Percentiles rank a stretch among this genome's conserved stretches.
Evolutionary conservation across 2,113 vertebrate species (phyloP).

Genomic region (Scomber colias): DNA sequence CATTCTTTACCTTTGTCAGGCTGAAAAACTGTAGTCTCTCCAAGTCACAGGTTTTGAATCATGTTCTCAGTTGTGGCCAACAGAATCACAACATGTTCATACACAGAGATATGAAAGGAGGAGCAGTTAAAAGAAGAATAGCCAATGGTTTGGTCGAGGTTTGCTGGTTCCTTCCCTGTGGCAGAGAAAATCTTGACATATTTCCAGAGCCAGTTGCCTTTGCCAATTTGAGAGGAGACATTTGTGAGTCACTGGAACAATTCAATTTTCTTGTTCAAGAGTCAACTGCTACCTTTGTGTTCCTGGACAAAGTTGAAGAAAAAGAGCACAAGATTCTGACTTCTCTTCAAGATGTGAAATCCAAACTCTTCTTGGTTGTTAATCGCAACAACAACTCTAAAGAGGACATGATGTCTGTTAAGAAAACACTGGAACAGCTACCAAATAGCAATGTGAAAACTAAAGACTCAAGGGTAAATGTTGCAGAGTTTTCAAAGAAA

Average conservation of each 20-base stretch:
- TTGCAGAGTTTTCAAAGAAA: too few relatives aligned
- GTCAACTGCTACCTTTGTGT: too few relatives aligned
- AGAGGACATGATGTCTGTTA: conserved; percentile 21
- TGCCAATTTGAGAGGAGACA: too few relatives aligned
- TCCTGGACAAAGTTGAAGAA: too few relatives aligned
- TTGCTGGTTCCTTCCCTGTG: conserved; percentile 79
- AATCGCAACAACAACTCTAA: background rate
- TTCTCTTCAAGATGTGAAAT: background rate
- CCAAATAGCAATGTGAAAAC: background rate
- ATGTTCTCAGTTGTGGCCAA: too few relatives aligned
- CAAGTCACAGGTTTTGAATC: too few relatives aligned
- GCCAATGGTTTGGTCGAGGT: conserved; percentile 83
- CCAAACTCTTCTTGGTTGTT: conserved; percentile 60
- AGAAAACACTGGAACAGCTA: background rate
- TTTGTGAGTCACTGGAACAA: too few relatives aligned
- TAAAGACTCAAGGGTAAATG: background rate
- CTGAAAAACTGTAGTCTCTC: too few relatives aligned
- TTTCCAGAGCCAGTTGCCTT: conserved; percentile 64
- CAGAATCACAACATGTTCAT: too few relatives aligned
- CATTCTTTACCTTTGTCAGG: conserved; percentile 21
- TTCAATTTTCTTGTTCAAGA: too few relatives aligned
- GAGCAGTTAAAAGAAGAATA: conserved; percentile 56
- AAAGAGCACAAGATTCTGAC: too few relatives aligned
- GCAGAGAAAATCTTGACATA: conserved; percentile 40
- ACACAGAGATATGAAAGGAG: background rate